Evolutionary conservation across 2,113 vertebrate genomes (phyloP).

Genomic region (Cochlearius cochlearius): DNA sequence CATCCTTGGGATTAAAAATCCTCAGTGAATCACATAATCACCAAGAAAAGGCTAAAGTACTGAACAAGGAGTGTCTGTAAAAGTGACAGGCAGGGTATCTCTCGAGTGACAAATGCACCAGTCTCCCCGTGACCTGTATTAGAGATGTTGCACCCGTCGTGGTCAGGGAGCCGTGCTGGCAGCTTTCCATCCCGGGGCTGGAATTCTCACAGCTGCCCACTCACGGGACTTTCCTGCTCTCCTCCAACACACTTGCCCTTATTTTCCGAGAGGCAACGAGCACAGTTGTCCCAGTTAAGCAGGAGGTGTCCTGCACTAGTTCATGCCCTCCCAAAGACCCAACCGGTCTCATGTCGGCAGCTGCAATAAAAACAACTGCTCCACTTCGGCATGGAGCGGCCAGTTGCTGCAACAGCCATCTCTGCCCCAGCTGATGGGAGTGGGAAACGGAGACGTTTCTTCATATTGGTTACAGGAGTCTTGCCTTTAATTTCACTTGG

Average conservation of each 20-base stretch:
- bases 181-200: background rate
- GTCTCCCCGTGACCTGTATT: rapidly evolving
- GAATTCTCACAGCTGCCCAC: background rate
- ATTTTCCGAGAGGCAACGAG: background rate
- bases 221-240: background rate
- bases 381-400: background rate
- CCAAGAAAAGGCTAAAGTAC: background rate
- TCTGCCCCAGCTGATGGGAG: background rate
- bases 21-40: background rate
- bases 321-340: background rate
- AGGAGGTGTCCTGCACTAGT: background rate
- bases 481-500: background rate
- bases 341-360: background rate
- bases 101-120: rapidly evolving
- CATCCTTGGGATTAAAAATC: background rate
- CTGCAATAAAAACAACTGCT: conserved; percentile 43
- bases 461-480: background rate
- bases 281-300: background rate
- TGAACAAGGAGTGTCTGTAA: background rate
- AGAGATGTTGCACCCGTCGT: background rate
- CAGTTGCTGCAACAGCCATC: background rate
- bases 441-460: rapidly evolving
- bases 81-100: background rate
- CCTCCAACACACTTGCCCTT: background rate
- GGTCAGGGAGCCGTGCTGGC: background rate